Percentiles rank a stretch among this genome's conserved stretches.
Conservation (phyloP, 1,140 invertebrate species). For the Cyclargus thomasi region DNA sequence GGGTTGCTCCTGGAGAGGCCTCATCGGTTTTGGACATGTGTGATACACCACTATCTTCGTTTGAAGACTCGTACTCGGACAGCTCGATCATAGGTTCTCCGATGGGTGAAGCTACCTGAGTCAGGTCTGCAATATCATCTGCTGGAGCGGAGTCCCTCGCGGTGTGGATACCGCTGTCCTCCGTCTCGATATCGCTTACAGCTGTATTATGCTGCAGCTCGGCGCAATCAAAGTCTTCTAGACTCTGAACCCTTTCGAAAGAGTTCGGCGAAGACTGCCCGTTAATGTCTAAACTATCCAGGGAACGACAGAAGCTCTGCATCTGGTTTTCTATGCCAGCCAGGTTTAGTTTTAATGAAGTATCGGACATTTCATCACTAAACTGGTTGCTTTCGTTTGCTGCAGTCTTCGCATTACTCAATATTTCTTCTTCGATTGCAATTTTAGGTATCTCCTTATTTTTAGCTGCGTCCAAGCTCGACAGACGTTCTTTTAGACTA, state of each 20-base stretch:
- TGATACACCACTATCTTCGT: conserved; percentile 49
- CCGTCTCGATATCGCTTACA: conserved; percentile 81
- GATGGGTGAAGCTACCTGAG: conserved; percentile 66
- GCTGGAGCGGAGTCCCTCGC: conserved; percentile 85
- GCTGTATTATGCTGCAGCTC: conserved; percentile 71
- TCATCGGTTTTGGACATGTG: conserved; percentile 49
- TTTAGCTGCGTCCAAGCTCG: conserved; percentile 70
- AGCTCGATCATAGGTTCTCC: conserved; percentile 67
- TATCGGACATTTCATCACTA: conserved; percentile 51
- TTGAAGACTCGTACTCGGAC: conserved; percentile 68
- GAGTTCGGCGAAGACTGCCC: conserved; percentile 72
- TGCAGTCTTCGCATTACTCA: conserved; percentile 6
- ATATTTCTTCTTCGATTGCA: conserved; percentile 61
- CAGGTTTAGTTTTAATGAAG: conserved; percentile 56
- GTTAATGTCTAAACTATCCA: conserved; percentile 79
- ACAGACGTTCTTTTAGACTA: conserved; percentile 77
- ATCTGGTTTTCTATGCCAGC: conserved; percentile 66
- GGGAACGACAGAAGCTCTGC: conserved; percentile 78
- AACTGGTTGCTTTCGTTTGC: conserved; percentile 27
- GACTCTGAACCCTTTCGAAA: conserved; percentile 80
- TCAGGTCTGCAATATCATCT: conserved; percentile 79
- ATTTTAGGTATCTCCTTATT: conserved; percentile 72
- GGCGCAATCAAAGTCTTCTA: conserved; percentile 78
- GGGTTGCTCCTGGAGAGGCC: conserved; percentile 30
- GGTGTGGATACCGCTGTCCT: conserved; percentile 89